A percentile compares a stretch with the other conserved stretches of the same genome.
These are phyloP conservation scores for Siniperca knerii DNA, from an alignment of 2,113 vertebrate genomes.

Conservation along the genomic window DNA sequence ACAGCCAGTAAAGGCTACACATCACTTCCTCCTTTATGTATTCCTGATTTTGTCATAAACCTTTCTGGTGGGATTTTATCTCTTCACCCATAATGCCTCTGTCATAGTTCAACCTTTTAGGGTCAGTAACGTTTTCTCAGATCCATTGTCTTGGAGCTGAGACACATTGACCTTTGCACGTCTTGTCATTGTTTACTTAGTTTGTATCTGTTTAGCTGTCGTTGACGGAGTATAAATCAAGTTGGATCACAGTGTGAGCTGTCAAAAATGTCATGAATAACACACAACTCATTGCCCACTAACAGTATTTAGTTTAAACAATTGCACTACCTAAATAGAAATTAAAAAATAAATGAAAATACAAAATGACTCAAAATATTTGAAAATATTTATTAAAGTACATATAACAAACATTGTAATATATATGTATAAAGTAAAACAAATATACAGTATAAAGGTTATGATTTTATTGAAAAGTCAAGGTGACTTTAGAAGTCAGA, in stretches of 20 bases:
- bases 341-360: neutral
- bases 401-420: constrained; percentile 71
- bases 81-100: neutral
- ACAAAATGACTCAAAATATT: constrained; percentile 52
- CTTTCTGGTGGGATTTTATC: neutral
- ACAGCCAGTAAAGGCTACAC: neutral
- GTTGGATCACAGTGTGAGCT: neutral
- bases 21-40: constrained; percentile 2
- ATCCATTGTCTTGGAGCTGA: neutral
- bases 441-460: constrained; percentile 76
- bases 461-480: constrained; percentile 66
- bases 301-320: neutral
- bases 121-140: neutral
- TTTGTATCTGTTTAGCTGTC: neutral
- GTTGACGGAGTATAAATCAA: neutral
- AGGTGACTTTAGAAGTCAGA: constrained; percentile 70
- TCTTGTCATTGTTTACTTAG: neutral
- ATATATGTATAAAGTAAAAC: constrained; percentile 66
- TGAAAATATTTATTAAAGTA: constrained; percentile 84
- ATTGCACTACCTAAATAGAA: neutral
- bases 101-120: neutral
- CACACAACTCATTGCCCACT: neutral
- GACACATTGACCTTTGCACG: neutral
- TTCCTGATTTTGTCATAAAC: neutral
- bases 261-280: neutral